phyloP scores from a whole-genome alignment of 2,797 vertebrate species.

The Spheniscus humboldti region DNA sequence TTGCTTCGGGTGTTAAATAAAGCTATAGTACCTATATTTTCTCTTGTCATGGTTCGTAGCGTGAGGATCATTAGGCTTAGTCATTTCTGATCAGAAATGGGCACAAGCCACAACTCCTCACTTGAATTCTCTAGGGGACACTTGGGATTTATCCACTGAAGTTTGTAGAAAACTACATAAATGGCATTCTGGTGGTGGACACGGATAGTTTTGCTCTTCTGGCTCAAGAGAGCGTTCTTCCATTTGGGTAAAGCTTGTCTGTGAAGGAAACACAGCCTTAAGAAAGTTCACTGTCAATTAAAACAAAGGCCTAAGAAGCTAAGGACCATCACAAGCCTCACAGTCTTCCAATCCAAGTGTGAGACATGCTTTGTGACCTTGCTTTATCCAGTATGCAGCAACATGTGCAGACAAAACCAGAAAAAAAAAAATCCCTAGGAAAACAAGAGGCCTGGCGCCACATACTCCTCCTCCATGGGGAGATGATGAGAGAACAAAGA shows the following conservation, averaged over 20 bases:
- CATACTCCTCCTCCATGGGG: constrained; percentile 45
- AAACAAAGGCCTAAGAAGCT: constrained; percentile 15
- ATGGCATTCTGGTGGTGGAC: neutral
- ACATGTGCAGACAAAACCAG: constrained; percentile 53
- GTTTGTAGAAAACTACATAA: neutral
- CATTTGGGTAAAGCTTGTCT: neutral
- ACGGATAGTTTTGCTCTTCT: neutral
- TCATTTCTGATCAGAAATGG: neutral
- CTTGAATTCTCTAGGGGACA: neutral
- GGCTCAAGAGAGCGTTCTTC: neutral
- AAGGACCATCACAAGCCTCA: neutral
- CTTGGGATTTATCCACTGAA: neutral
- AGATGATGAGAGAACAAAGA: constrained; percentile 67
- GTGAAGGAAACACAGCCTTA: neutral
- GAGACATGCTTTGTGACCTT: constrained; percentile 50
- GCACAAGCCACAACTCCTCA: neutral
- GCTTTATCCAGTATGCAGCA: constrained; percentile 42
- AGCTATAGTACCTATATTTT: neutral
- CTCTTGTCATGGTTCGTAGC: neutral
- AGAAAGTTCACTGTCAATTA: neutral
- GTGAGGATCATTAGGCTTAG: neutral
- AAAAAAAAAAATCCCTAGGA: constrained; percentile 26
- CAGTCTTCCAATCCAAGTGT: constrained; percentile 11
- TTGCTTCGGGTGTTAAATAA: neutral
- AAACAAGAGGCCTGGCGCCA: constrained; percentile 57